phyloP scores from a whole-genome alignment of 2,888 invertebrate species.

The Metallyticus violacea region DNA sequence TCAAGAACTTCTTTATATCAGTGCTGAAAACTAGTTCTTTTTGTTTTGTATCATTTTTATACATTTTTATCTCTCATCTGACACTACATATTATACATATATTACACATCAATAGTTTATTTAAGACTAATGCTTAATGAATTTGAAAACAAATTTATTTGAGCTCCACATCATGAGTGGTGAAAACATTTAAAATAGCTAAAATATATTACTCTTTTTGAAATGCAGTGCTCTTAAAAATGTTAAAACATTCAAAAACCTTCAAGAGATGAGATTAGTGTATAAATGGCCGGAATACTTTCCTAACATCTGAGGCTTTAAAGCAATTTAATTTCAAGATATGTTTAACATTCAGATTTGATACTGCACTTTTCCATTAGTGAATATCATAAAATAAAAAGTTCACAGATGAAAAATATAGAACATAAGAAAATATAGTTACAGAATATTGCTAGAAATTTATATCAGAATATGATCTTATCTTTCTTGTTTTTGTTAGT shows the following conservation, averaged over 20 bases:
- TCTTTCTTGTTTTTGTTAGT: too few species aligned
- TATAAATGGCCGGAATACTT: slow-evolving; percentile 6
- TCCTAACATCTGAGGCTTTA: neutral
- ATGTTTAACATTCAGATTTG: neutral
- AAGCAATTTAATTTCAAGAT: neutral
- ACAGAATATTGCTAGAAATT: too few species aligned
- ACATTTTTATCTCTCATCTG: too few species aligned
- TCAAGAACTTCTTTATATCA: too few species aligned
- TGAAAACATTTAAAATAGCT: neutral
- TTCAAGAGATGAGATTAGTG: neutral
- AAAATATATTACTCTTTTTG: neutral
- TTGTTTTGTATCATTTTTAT: too few species aligned
- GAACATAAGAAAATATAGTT: too few species aligned
- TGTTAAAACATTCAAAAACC: neutral
- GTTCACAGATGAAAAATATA: too few species aligned
- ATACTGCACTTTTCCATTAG: neutral
- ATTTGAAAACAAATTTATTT: neutral
- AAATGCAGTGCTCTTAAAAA: slow-evolving; percentile 3
- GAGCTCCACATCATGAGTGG: neutral
- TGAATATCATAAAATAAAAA: too few species aligned
- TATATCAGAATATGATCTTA: too few species aligned
- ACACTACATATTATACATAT: neutral
- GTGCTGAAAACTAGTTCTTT: neutral
- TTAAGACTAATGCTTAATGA: neutral
- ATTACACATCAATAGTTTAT: neutral